Evolutionary conservation across 2,888 invertebrate species (phyloP).

Genomic region (Acrocyrtus sp.): DNA sequence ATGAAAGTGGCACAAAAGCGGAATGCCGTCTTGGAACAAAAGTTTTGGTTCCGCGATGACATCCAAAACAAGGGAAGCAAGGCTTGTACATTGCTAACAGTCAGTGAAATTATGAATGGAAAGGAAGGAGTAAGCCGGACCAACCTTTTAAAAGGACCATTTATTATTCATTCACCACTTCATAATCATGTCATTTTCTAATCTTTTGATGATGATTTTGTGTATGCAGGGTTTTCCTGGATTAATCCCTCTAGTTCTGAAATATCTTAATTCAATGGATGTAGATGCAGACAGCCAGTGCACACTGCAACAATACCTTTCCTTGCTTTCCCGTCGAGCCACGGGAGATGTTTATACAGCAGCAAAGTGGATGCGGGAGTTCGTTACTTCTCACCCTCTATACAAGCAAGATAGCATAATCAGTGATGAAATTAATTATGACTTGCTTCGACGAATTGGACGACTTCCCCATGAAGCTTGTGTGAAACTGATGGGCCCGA

Average conservation of each 20-base stretch:
- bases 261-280: slow-evolving; percentile 94
- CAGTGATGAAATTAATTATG: slow-evolving; percentile 88
- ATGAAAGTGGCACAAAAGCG: slow-evolving; percentile 95
- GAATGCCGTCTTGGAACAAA: slow-evolving; percentile 83
- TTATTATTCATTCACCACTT: too few relatives aligned
- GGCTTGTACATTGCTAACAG: slow-evolving; percentile 82
- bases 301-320: slow-evolving; percentile 88
- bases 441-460: slow-evolving; percentile 72
- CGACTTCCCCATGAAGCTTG: slow-evolving; percentile 69
- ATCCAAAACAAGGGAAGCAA: slow-evolving; percentile 66
- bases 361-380: slow-evolving; percentile 93
- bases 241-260: slow-evolving; percentile 91
- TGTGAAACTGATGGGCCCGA: slow-evolving; percentile 80
- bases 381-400: slow-evolving; percentile 86
- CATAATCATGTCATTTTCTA: too few relatives aligned
- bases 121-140: slow-evolving; percentile 72
- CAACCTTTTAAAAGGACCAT: too few relatives aligned
- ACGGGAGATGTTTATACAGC: slow-evolving; percentile 92
- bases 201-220: too few relatives aligned
- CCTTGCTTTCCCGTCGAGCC: slow-evolving; percentile 87
- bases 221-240: slow-evolving; percentile 90
- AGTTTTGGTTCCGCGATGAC: slow-evolving; percentile 87
- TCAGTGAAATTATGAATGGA: slow-evolving; percentile 97
- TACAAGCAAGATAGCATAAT: slow-evolving; percentile 94
- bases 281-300: slow-evolving; percentile 98